Conservation (phyloP, 37 sponge, comb jelly and placozoan genomes). For the Aplysina aerophoba region DNA sequence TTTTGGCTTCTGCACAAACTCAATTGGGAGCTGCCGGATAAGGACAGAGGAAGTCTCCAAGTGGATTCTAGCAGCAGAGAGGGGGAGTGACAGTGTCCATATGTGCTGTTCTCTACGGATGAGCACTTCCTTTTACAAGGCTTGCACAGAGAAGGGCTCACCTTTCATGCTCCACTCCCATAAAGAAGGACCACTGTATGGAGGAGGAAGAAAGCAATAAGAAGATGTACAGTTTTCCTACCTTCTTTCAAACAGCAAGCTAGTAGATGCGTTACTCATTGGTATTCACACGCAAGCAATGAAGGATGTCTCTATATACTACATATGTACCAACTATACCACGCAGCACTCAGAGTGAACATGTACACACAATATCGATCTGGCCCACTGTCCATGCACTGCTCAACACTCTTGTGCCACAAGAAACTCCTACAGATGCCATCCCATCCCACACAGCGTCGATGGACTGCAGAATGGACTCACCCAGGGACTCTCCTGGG, state of each 20-base stretch:
- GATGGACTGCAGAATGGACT: neutral
- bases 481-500: slow-evolving; percentile 78
- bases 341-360: neutral
- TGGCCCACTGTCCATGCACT: too few relatives aligned
- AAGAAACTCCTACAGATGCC: too few relatives aligned
- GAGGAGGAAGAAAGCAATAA: neutral
- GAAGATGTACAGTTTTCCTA: neutral
- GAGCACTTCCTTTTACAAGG: neutral
- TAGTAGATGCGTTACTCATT: neutral
- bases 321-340: too few relatives aligned
- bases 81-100: neutral
- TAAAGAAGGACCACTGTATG: slow-evolving; percentile 76
- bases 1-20: slow-evolving; percentile 52
- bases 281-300: neutral
- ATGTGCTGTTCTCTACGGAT: neutral
- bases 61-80: slow-evolving; percentile 61
- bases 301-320: neutral
- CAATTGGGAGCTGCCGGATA: slow-evolving; percentile 81
- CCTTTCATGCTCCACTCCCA: slow-evolving; percentile 92
- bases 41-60: slow-evolving; percentile 86
- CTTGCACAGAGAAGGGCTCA: slow-evolving; percentile 7
- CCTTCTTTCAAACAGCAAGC: neutral
- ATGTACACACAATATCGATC: too few relatives aligned
- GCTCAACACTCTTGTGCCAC: too few relatives aligned
- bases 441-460: neutral